Base-by-base conservation (phyloP, 2,797 vertebrate species). In the Anabacerthia variegaticeps region DNA sequence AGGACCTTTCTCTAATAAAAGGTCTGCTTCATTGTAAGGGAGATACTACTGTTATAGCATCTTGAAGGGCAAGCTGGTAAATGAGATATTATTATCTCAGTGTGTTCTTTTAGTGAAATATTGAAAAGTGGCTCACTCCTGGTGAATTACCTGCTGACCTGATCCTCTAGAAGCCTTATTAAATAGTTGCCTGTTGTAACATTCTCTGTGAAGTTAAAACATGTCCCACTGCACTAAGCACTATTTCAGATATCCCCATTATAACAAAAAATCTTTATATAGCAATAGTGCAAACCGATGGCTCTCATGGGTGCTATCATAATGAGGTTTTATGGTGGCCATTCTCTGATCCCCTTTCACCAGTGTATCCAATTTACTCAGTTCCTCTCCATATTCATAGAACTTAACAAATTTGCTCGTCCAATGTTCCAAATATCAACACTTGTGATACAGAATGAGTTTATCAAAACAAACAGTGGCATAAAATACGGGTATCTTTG, bases 111-210 rank as follows among this genome's bases (percentile, higher is more conserved):
- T 86, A 94, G 84, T 87, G 81, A 72, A 96, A 78, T 94, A 95
- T 95, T 97, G 97, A 85, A 89, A 95, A 96, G 89, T 75, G 69
- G 32, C 74, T 89, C 94, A 96, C 48, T 91, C 85, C 73, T 87
- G 91, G 82, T 92, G 88, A 96, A 96, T 96, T 94, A 92, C 76
- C 89, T 92, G 93, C 85, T 92, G 89, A 90, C 75, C 81, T 74
- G 54, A 78, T 81, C 77, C 87, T 93, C 91, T 36, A 81, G 69
- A 65, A 95, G 89, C 87, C 88, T 94, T 91, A 90, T 97, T 96
- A 96, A 96, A 95, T 71, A 94, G 88, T 69, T 72, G 78, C 86
- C 91, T 55, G 81, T 95, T 88, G 94, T 96, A 95, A 67, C 61
- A 43, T 88, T 94, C 80, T 91, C 89, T 91, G 85, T 79, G 88